phyloP scores from a whole-genome alignment of 1,140 invertebrate genomes.

The Temnothorax curvispinosus region DNA sequence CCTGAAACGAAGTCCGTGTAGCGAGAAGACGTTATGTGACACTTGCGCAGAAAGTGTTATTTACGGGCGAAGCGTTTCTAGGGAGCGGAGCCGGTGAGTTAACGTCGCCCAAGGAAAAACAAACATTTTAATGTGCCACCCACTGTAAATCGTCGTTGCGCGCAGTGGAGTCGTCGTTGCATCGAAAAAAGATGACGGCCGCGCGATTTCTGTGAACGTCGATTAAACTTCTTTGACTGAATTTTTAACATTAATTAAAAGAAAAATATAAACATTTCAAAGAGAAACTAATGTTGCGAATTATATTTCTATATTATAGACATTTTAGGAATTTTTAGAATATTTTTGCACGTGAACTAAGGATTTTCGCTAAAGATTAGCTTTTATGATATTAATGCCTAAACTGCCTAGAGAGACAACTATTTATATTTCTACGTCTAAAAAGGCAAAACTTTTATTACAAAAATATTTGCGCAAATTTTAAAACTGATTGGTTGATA shows the following conservation, averaged over 20 bases:
- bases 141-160: slow-evolving; percentile 47
- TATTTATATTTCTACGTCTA: background rate
- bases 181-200: background rate
- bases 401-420: background rate
- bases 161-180: background rate
- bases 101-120: slow-evolving; percentile 58
- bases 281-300: background rate
- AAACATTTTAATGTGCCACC: slow-evolving; percentile 53
- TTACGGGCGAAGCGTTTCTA: slow-evolving; percentile 57
- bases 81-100: slow-evolving; percentile 37
- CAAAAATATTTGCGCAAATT: slow-evolving; percentile 12
- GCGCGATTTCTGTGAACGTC: background rate
- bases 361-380: background rate
- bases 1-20: slow-evolving; percentile 66
- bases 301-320: background rate
- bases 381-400: background rate
- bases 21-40: slow-evolving; percentile 72
- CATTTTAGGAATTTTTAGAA: background rate
- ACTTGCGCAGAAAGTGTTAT: slow-evolving; percentile 69
- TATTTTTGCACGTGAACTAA: background rate
- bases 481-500: background rate
- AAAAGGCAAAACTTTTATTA: slow-evolving; percentile 1
- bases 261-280: background rate
- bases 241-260: background rate
- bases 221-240: background rate